Percentiles rank a stretch among this genome's conserved stretches.
phyloP scores from a whole-genome alignment of 2,888 invertebrate species.

The Microplitis deprimator region DNA sequence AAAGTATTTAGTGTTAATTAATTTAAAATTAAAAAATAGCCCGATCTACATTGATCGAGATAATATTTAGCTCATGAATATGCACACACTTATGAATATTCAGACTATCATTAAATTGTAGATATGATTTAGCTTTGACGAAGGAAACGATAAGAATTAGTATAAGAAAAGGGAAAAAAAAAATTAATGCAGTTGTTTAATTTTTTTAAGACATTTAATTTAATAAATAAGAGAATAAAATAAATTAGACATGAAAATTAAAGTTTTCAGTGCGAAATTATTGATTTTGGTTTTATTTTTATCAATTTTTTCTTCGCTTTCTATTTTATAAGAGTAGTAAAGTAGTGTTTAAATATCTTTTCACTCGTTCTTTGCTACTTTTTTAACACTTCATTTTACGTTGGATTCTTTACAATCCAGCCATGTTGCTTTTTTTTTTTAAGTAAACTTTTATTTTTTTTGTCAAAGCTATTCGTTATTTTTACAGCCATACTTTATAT shows the following conservation, averaged over 20 bases:
- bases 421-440: neutral
- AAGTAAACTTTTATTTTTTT: neutral
- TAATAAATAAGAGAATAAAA: neutral
- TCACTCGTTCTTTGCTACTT: neutral
- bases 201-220: neutral
- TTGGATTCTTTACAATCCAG: neutral
- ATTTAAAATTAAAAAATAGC: conserved; percentile 6
- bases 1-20: conserved; percentile 10
- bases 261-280: neutral
- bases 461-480: neutral
- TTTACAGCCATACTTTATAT: neutral
- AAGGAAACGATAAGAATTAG: neutral
- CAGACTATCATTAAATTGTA: conserved; percentile 25
- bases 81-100: conserved; percentile 35
- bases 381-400: neutral
- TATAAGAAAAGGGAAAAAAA: conserved; percentile 11
- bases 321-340: neutral
- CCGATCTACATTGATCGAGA: conserved; percentile 19
- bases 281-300: neutral
- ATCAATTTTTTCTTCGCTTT: neutral
- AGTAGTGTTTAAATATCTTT: neutral
- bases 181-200: neutral
- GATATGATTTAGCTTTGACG: conserved; percentile 8
- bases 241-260: neutral
- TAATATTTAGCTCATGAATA: conserved; percentile 37